A percentile compares a stretch with the other conserved stretches of the same genome.
phyloP scores from a whole-genome alignment of 2,113 vertebrate species.

The Eptesicus fuscus region DNA sequence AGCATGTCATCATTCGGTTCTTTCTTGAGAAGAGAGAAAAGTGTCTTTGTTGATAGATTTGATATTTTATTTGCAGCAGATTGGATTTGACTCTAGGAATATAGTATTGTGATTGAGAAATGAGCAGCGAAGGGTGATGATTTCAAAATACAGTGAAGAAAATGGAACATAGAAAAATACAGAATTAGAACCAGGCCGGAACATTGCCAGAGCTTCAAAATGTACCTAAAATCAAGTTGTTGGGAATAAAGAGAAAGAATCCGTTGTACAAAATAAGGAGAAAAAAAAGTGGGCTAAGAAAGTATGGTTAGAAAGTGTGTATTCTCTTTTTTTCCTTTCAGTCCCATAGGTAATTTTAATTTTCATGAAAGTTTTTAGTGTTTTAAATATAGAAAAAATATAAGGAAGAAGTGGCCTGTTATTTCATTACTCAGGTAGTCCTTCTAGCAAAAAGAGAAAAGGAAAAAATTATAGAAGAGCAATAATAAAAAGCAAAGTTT shows the following conservation, averaged over 20 bases:
- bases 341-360: neutral
- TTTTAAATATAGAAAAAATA: neutral
- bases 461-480: neutral
- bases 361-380: neutral
- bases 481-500: neutral
- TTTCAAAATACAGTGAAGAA: conserved; percentile 10
- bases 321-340: neutral
- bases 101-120: neutral
- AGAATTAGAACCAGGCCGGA: neutral
- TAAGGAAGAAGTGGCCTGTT: neutral
- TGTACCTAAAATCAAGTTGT: neutral
- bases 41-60: neutral
- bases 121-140: neutral
- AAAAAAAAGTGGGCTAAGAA: neutral
- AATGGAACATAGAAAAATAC: neutral
- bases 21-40: neutral
- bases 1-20: neutral
- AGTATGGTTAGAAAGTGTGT: neutral
- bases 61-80: conserved; percentile 18
- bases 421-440: neutral
- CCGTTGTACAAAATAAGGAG: neutral
- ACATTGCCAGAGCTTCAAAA: neutral
- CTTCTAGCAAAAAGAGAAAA: neutral
- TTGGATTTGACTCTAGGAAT: neutral
- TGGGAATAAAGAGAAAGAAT: neutral